Evolutionary conservation across 2,797 vertebrate genomes (phyloP), one percentile per base, ranked within the genome.

Genomic region (Loriculus beryllinus): DNA sequence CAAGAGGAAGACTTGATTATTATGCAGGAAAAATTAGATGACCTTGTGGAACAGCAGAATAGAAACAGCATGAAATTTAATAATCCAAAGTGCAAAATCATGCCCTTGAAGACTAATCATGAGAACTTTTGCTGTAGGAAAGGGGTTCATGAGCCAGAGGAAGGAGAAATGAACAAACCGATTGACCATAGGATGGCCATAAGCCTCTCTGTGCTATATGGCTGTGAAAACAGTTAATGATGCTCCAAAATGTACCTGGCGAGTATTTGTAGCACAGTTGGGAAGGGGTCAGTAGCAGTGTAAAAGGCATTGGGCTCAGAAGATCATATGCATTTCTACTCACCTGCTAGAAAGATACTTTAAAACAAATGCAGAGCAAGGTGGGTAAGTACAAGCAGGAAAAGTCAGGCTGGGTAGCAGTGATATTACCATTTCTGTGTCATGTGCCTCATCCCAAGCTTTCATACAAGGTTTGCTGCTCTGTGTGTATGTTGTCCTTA

Each of bases 61-160:
- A 89, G 88, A 88, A 95, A 72, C 80, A 90, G 91, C 91, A 84
- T 95, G 96, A 95, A 96, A 96, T 96, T 94, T 96, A 96, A 96
- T 96, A 96, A 96, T 76, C 91, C 63, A 84, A 91, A 96, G 94
- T 93, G 92, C 94, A 90, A 90, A 96, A 93, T 94, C 95, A 93
- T 95, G 93, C 56, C 95, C 93, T 95, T 96, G 87, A 95, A 95
- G 85, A 91, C 54, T 96, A 94, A 95, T 93, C 70, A 92, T 47
- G 43, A 95, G 85, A 91, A 81, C 23, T 95, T 88, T 45, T 81
- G 51, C 74, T 70, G n/a, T 40, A 48, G 25, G 31, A 84, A 94
- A 54, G 9, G 16, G 18, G 26, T 56, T 92, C 63, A 57, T 59
- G 77, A 90, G 72, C 63, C 3, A 1, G 31, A 82, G 19, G 28